phyloP scores from a whole-genome alignment of 2,113 vertebrate genomes.

The Rhinoderma darwinii region DNA sequence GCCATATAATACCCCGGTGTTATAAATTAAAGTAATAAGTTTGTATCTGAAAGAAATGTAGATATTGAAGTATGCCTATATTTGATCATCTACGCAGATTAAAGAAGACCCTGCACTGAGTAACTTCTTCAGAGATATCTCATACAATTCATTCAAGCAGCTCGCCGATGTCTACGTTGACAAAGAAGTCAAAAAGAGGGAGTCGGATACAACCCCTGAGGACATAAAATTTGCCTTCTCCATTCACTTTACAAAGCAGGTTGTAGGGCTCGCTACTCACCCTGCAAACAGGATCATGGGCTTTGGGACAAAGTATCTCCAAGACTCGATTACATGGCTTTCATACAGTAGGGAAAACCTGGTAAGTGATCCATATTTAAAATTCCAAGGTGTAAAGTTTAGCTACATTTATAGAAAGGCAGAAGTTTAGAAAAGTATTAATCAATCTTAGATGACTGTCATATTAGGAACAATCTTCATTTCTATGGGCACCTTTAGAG shows the following conservation, averaged over 20 bases:
- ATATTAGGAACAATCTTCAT: no score
- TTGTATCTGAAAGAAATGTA: neutral
- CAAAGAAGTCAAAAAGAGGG: slow-evolving; percentile 61
- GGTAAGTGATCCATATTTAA: slow-evolving; percentile 63
- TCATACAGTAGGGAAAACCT: slow-evolving; percentile 61
- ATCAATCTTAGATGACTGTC: neutral
- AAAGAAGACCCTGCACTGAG: slow-evolving; percentile 72
- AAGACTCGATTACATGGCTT: slow-evolving; percentile 73
- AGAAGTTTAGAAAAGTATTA: neutral
- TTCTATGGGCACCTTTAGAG: no score
- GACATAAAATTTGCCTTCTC: slow-evolving; percentile 79
- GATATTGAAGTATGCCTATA: neutral
- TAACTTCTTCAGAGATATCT: slow-evolving; percentile 75
- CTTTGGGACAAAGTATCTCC: slow-evolving; percentile 77
- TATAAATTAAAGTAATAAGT: no score
- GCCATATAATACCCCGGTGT: no score
- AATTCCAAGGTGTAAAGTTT: neutral
- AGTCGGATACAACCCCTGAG: slow-evolving; percentile 40
- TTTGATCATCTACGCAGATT: slow-evolving; percentile 70
- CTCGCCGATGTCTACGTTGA: slow-evolving; percentile 78
- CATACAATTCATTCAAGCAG: slow-evolving; percentile 82
- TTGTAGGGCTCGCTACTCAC: slow-evolving; percentile 75
- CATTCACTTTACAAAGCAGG: slow-evolving; percentile 77
- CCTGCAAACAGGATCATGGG: slow-evolving; percentile 79
- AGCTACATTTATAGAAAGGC: neutral